phyloP scores from a whole-genome alignment of 2,888 invertebrate species.

The Xanthorhoe designata region DNA sequence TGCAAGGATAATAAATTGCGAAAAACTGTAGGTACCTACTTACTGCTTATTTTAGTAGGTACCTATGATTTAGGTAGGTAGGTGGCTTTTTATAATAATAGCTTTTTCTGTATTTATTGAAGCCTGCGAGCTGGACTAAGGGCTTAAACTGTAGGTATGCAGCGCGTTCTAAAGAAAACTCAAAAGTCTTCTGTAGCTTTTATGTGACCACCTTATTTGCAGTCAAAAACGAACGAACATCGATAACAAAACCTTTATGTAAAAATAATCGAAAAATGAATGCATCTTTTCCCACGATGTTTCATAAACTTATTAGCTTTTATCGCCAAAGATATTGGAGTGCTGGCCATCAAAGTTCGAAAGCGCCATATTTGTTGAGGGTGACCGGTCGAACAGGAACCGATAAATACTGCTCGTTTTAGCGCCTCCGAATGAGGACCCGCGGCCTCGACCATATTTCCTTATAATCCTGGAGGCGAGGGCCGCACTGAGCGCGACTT shows the following conservation, averaged over 20 bases:
- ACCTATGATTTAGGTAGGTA: no score
- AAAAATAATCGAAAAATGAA: neutral
- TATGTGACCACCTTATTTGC: neutral
- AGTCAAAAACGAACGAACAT: neutral
- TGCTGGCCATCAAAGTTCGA: conserved; percentile 27
- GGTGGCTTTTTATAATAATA: no score
- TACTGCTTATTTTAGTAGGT: no score
- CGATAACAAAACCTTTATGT: neutral
- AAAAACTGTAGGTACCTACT: no score
- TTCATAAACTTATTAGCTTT: conserved; percentile 16
- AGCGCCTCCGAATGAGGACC: conserved; percentile 62
- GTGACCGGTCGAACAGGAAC: conserved; percentile 62
- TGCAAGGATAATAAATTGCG: no score
- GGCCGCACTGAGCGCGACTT: conserved; percentile 24
- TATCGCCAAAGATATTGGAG: conserved; percentile 11
- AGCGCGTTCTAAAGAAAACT: neutral
- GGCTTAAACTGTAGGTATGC: no score
- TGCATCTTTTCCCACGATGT: conserved; percentile 20
- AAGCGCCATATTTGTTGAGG: conserved; percentile 43
- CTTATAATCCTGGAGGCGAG: conserved; percentile 51
- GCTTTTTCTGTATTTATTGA: no score
- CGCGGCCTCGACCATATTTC: conserved; percentile 72
- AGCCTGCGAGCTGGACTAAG: no score
- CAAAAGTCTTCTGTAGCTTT: neutral
- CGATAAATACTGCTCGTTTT: conserved; percentile 76